Evolutionary conservation across 2,113 vertebrate species (phyloP), one percentile per base, ranked within the genome.

Genomic region (Deroptyus accipitrinus): DNA sequence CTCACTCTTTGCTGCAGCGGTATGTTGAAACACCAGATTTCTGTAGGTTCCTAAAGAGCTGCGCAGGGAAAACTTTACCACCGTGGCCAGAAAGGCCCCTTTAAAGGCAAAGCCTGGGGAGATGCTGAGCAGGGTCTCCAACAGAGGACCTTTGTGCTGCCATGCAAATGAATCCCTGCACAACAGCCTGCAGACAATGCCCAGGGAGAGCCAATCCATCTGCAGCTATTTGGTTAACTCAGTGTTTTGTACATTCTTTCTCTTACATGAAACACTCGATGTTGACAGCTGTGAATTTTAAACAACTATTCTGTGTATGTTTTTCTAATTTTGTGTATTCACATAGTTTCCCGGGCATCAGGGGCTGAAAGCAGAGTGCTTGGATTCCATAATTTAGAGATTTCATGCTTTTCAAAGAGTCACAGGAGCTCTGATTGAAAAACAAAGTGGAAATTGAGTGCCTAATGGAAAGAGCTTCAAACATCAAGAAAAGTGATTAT

Each of bases 131-230:
- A 97, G 96, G 96, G 95, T 97, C 98, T 98, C 98, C 97, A 96
- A 97, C 96, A 97, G 98, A 96, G 97, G 96, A 98, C 82, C 98
- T 98, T 98, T 98, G 97, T 98, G 87, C 97, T 95, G 91, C 94
- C 86, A 99, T 99, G 99, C 99, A 99, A 99, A 99, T 99, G 97
- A 98, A 97, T 46, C 93, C 73, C 84, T 2, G 57, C 90, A 20
- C 87, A 79, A 87, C 82, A 48, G 81, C 49, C 85, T 9, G 14
- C 83, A 90, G 97, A 98, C 98, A 98, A 98, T 97, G 97, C 91
- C 85, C 57, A 86, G 57, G 97, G 78, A 82, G 78, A 95, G 86
- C 94, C 88, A 74, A 95, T 93, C 98, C 97, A 93, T 98, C 97
- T 95, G 97, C 35, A 89, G 97, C 95, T 94, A 96, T 90, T 91